These are phyloP conservation scores for Quadroppia sp. DNA, from an alignment of 2,888 invertebrate species.

Conservation along the genomic window DNA sequence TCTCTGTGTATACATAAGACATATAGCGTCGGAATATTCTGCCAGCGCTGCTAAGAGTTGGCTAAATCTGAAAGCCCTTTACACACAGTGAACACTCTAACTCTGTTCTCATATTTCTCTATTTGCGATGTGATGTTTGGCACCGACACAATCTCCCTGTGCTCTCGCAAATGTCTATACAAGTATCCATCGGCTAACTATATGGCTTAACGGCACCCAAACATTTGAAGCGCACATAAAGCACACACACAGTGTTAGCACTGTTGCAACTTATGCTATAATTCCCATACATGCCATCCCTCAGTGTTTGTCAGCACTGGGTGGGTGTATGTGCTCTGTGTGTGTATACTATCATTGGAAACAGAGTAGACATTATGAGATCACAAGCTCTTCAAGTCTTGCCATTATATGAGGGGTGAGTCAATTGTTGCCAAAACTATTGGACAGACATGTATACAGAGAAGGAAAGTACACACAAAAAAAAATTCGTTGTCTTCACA, in stretches of 20 bases:
- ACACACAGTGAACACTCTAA: background rate
- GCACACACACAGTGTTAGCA: background rate
- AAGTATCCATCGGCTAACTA: conserved; percentile 1
- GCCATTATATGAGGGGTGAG: conserved; percentile 33
- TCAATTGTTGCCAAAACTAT: conserved; percentile 30
- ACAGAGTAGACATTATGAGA: conserved; percentile 8
- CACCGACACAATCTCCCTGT: no score
- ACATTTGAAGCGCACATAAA: background rate
- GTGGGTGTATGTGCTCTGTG: no score
- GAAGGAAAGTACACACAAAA: background rate
- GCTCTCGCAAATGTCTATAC: no score
- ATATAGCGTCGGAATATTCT: background rate
- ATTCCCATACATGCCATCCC: conserved; percentile 17
- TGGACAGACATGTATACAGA: no score
- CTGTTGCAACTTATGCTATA: conserved; percentile 29
- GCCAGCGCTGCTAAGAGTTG: background rate
- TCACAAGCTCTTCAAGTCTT: conserved; percentile 13
- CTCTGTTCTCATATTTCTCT: conserved; percentile 28
- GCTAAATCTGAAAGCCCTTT: conserved; percentile 15
- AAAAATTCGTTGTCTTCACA: background rate
- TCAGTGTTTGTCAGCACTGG: background rate
- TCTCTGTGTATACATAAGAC: background rate
- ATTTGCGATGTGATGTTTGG: conserved; percentile 10
- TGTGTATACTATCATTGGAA: no score
- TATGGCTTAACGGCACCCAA: conserved; percentile 32